Evolutionary conservation across 2,797 vertebrate species (phyloP), one percentile per base, ranked within the genome.

Genomic region (Melanotaenia trifasciata): DNA sequence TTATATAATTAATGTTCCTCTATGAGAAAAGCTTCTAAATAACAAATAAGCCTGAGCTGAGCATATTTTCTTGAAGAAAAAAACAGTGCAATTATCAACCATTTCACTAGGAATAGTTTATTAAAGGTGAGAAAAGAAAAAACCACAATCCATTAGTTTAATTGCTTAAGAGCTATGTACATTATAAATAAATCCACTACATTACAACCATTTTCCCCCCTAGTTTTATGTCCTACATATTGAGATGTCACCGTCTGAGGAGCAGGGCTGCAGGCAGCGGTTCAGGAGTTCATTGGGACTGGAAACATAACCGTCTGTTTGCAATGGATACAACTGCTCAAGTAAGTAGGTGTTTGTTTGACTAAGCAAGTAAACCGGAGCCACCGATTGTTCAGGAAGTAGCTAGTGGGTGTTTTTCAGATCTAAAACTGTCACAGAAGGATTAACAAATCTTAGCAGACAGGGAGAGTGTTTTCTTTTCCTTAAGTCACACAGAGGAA

Each of bases 161-260:
- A 90, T 86, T 86, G 85, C 84, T 91, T 91, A 90, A 93, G 94
- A 94, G 85, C 84, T 94, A 95, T 94, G 82, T 94, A 95, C 93
- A 94, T 92, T 93, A 95, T 95, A 95, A 95, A 95, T 94, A 95
- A 91, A 88, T 90, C 80, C 75, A 93, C 93, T 94, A 94, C 90
- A 87, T 88, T 83, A 93, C 89, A 92, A 85, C 87, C 81, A 76
- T 81, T 89, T 78, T 85, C 81, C 82, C 82, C 82, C 75, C 86
- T 87, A 90, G 79, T 85, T 79, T 78, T 76, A 63, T 85, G 70
- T 84, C 87, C 87, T 91, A 91, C 67, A 76, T 74, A 87, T 79
- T 80, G 89, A 85, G 78, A 87, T 78, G 84, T 85, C 78, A 83
- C 56, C 43, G 71, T 79, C 78, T 80, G 77, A 58, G 70, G 72